Conservation (phyloP, 2,888 invertebrate genomes). For the Cyclophora punctaria region DNA sequence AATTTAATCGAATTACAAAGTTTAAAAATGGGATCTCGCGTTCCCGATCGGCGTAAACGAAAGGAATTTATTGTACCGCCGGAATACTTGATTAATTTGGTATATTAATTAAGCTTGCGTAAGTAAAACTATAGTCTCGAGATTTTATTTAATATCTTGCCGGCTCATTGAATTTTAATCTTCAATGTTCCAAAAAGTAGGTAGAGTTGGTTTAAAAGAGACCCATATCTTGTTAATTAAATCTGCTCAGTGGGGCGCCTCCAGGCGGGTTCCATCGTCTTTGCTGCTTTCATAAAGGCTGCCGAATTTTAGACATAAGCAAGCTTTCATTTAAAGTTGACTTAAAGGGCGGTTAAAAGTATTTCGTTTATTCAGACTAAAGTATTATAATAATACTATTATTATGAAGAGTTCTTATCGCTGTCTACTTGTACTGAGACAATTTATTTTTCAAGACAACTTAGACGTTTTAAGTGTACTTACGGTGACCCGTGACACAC, state of each 20-base stretch:
- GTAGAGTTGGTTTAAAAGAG: slow-evolving; percentile 67
- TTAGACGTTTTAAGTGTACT: no score
- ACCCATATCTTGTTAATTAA: slow-evolving; percentile 74
- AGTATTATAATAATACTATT: slow-evolving; percentile 29
- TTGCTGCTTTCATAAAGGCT: slow-evolving; percentile 43
- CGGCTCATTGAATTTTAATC: slow-evolving; percentile 67
- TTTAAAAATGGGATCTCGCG: slow-evolving; percentile 43
- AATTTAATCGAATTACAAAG: slow-evolving; percentile 56
- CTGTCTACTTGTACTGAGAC: no score
- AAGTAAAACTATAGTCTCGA: slow-evolving; percentile 38
- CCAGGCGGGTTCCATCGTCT: slow-evolving; percentile 47
- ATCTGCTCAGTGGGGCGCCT: slow-evolving; percentile 67
- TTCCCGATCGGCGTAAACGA: slow-evolving; percentile 25
- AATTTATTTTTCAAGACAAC: no score
- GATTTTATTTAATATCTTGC: slow-evolving; percentile 51
- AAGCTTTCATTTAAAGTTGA: slow-evolving; percentile 66
- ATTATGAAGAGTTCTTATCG: no score
- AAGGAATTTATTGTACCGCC: slow-evolving; percentile 29
- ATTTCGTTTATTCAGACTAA: slow-evolving; percentile 39
- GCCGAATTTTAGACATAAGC: slow-evolving; percentile 64
- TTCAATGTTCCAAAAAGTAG: slow-evolving; percentile 65
- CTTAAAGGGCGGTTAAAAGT: slow-evolving; percentile 48
- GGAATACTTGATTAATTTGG: slow-evolving; percentile 10
- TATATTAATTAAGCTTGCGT: slow-evolving; percentile 28
- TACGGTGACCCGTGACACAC: no score